Evolutionary conservation across 1,140 invertebrate species (phyloP).

Genomic region (Trichoplusia ni): DNA sequence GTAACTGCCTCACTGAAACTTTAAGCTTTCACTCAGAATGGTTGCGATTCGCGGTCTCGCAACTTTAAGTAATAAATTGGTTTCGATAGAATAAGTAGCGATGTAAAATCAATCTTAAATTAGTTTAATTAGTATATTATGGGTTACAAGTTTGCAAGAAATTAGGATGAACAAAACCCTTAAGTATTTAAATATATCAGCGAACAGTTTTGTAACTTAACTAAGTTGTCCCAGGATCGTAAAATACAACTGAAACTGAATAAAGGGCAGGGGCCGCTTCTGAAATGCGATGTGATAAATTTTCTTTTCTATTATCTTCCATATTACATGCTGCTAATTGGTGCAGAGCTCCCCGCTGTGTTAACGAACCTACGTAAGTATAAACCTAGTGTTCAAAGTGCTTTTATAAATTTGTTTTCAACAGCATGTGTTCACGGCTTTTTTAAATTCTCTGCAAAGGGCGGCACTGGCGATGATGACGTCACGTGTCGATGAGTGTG

Average conservation of each 20-base stretch:
- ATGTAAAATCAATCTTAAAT: conserved; percentile 27
- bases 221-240: no score
- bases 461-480: conserved; percentile 46
- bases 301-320: no score
- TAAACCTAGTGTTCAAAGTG: conserved; percentile 1
- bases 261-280: no score
- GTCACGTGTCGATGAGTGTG: conserved; percentile 73
- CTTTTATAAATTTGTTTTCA: conserved; percentile 8
- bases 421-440: conserved; percentile 39
- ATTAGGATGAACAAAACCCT: no score
- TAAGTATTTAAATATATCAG: no score
- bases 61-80: conserved; percentile 73
- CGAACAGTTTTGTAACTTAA: no score
- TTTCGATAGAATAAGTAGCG: conserved; percentile 57
- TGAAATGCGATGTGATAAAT: no score
- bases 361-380: not conserved
- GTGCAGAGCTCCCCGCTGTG: not conserved
- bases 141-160: not conserved
- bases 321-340: not conserved
- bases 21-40: conserved; percentile 75
- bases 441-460: conserved; percentile 49
- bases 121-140: conserved; percentile 37
- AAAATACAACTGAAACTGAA: not conserved
- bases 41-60: conserved; percentile 67
- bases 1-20: conserved; percentile 78